Evolutionary conservation across 2,888 invertebrate species (phyloP), one percentile per base, ranked within the genome.

Genomic region (Thymelicus sylvestris): DNA sequence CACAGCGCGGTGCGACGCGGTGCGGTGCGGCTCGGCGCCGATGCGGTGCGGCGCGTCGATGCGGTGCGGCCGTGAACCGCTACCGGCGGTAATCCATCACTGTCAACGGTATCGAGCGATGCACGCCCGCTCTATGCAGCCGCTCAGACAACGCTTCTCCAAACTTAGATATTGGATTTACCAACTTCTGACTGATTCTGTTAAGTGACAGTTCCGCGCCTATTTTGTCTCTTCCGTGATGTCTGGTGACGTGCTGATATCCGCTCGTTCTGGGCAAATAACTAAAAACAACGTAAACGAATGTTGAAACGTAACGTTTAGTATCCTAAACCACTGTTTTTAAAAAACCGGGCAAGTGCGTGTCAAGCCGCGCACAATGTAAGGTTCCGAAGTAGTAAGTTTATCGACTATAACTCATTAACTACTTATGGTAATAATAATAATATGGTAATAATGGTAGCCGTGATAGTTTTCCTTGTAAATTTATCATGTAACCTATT

Each of bases 141-240:
- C 74, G 52, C 62, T 78, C 79, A 79, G 77, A 62, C 62, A 61
- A 60, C 67, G 70, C 60, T 60, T 52, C 55, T 83, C 86, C 87
- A 89, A 91, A 91, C 89, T 90, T 91, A 89, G 90, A 90, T 91
- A 91, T 91, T 89, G 88, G 89, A 88, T 90, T 89, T 85, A 89
- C 86, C 84, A 90, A 91, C 86, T 91, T 88, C 89, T 86, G 87
- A 90, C 88, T 87, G 88, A 88, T 90, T 87, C 83, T 78, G 83
- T 79, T 82, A 83, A 82, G 81, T 83, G 83, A 83, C 83, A 81
- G 79, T 78, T 76, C 76, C 77, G 77, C 79, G 79, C 82, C 82
- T 86, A 83, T 87, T 86, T 84, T 79, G 79, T 76, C 72, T 75
- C 68, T 57, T 73, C 66, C 67, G 31, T 38, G 63, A 60, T 63